phyloP scores from a whole-genome alignment of 2,797 vertebrate genomes.

The Loriculus beryllinus region DNA sequence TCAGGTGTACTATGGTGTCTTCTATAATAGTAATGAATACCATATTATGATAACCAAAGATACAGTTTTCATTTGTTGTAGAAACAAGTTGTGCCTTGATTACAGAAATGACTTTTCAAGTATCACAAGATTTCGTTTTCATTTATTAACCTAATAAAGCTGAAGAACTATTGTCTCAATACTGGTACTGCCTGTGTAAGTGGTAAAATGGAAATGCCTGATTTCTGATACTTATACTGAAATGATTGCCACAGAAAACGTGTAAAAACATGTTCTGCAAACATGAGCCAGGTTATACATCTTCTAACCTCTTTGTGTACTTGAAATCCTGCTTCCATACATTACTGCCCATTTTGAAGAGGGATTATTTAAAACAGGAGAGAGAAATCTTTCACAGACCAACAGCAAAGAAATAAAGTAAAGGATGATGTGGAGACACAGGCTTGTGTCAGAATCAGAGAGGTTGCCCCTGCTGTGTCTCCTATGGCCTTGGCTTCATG shows the following conservation, averaged over 20 bases:
- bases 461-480: rapidly evolving
- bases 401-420: neutral
- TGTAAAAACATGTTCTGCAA: neutral
- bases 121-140: neutral
- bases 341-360: neutral
- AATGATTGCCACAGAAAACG: neutral
- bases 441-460: neutral
- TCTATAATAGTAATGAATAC: neutral
- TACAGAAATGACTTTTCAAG: neutral
- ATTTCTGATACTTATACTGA: neutral
- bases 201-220: neutral
- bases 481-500: neutral
- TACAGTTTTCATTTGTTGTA: neutral
- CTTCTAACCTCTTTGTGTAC: neutral
- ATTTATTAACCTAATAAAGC: neutral
- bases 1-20: neutral
- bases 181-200: neutral
- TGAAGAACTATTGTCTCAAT: neutral
- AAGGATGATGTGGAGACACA: neutral
- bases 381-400: neutral
- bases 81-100: neutral
- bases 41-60: neutral
- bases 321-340: neutral
- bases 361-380: neutral
- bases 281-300: neutral